A percentile compares a stretch with the other conserved stretches of the same genome.
Evolutionary conservation across 30 jellyfish, hydroid and myxozoan genomes (phyloP).

Genomic region (Cassiopea xamachana): DNA sequence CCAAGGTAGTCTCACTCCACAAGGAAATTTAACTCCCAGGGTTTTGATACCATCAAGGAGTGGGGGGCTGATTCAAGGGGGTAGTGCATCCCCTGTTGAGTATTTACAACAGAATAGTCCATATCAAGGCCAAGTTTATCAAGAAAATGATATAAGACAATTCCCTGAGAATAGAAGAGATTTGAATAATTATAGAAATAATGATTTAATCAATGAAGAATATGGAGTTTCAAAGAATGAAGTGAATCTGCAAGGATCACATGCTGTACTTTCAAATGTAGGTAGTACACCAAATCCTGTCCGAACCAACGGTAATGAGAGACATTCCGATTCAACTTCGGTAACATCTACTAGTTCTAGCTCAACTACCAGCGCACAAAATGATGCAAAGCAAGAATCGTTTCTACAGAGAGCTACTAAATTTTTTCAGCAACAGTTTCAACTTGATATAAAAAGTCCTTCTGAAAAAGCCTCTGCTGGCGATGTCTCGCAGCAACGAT

Average conservation of each 20-base stretch:
- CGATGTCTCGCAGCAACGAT: background rate
- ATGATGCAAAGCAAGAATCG: constrained; percentile 54
- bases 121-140: background rate
- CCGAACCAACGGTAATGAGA: background rate
- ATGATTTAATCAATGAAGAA: background rate
- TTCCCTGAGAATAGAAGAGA: background rate
- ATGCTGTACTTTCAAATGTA: background rate
- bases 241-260: background rate
- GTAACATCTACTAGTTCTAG: constrained; percentile 1
- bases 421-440: constrained; percentile 90
- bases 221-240: background rate
- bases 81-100: constrained; percentile 7
- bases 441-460: constrained; percentile 59
- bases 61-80: background rate
- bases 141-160: background rate
- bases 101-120: constrained; percentile 7
- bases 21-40: constrained; percentile 29
- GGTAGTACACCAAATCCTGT: background rate
- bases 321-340: constrained; percentile 12
- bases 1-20: constrained; percentile 25
- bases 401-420: constrained; percentile 91
- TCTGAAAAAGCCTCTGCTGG: constrained; percentile 53
- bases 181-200: background rate
- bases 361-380: constrained; percentile 12
- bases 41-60: background rate